Conservation (phyloP, 2,113 vertebrate species). For the Gasterosteus aculeatus region DNA sequence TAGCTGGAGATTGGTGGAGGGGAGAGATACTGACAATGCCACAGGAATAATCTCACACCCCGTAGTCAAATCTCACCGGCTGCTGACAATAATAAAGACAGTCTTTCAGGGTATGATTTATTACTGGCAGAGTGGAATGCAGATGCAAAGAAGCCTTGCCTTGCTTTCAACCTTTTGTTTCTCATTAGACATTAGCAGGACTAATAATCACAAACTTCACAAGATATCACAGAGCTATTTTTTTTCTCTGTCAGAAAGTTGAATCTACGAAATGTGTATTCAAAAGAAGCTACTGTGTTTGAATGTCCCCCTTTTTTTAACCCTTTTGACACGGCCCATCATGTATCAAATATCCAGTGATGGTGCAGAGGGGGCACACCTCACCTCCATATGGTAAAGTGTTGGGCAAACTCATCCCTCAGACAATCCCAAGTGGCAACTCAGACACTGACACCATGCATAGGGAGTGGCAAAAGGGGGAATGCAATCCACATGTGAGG, state of each 20-base stretch:
- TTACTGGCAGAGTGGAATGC: conserved; percentile 53
- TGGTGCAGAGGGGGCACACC: conserved; percentile 46
- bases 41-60: conserved; percentile 66
- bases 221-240: conserved; percentile 19
- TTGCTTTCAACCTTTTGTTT: conserved; percentile 37
- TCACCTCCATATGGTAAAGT: conserved; percentile 58
- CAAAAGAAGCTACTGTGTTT: not conserved
- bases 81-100: conserved; percentile 60
- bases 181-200: conserved; percentile 40
- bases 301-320: conserved; percentile 22
- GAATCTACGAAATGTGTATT: conserved; percentile 4
- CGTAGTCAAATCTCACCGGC: conserved; percentile 60
- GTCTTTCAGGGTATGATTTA: conserved; percentile 62
- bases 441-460: conserved; percentile 15
- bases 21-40: conserved; percentile 62
- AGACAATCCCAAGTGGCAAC: conserved; percentile 19
- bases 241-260: conserved; percentile 13
- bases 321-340: conserved; percentile 30
- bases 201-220: conserved; percentile 25
- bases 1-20: conserved; percentile 57
- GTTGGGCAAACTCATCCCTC: conserved; percentile 7
- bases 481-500: conserved; percentile 11
- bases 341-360: conserved; percentile 49
- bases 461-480: not conserved
- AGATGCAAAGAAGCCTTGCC: conserved; percentile 20